Percentiles rank a stretch among this genome's conserved stretches.
Evolutionary conservation across 2,113 vertebrate species (phyloP).

Genomic region (Melospiza melodia): DNA sequence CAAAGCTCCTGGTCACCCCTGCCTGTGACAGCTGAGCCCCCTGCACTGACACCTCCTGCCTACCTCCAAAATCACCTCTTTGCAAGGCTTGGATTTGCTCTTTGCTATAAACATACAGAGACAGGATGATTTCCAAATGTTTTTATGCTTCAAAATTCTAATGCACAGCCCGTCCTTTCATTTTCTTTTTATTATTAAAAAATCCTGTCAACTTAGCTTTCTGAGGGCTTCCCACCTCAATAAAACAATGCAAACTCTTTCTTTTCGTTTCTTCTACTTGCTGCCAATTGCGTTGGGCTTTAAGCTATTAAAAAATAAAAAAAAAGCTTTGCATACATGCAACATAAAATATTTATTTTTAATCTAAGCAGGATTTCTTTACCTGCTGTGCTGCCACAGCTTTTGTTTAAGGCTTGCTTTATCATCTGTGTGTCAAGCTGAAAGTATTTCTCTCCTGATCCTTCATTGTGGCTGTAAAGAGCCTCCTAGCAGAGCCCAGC

Average conservation of each 20-base stretch:
- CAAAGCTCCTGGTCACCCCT: not conserved
- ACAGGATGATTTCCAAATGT: not conserved
- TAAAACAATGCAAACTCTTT: not conserved
- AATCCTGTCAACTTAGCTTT: not conserved
- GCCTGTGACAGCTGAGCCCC: not conserved
- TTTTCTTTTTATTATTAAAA: not conserved
- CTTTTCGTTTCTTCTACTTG: not conserved
- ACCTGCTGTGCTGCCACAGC: constrained; percentile 63
- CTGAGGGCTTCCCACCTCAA: not conserved
- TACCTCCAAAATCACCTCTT: not conserved
- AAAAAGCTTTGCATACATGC: constrained; percentile 1
- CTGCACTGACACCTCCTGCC: not conserved
- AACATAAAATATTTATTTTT: constrained; percentile 71
- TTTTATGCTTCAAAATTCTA: not conserved
- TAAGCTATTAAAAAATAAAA: not conserved
- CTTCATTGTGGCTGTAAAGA: constrained; percentile 18
- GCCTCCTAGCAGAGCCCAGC: constrained; percentile 35
- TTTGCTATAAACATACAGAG: not conserved
- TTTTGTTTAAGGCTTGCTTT: constrained; percentile 53
- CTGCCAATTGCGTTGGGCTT: constrained; percentile 4
- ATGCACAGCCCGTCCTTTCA: not conserved
- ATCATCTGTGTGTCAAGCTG: constrained; percentile 47
- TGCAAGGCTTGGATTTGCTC: not conserved
- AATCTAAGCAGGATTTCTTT: constrained; percentile 69
- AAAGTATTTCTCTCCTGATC: constrained; percentile 19